phyloP scores from a whole-genome alignment of 1,140 invertebrate species.

The Trypoxylus dichotomus region DNA sequence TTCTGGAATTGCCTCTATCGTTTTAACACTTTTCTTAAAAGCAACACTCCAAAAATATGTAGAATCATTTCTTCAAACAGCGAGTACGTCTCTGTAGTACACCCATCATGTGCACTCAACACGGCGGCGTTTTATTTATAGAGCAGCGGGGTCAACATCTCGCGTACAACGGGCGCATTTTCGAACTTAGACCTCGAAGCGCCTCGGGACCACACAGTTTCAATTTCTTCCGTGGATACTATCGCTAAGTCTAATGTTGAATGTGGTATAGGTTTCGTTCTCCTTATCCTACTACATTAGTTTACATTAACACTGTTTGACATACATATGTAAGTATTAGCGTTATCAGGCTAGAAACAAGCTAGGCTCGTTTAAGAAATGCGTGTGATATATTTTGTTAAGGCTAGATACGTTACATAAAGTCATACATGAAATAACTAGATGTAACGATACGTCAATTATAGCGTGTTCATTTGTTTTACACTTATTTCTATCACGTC shows the following conservation, averaged over 20 bases:
- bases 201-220: slow-evolving; percentile 1
- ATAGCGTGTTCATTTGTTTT: too few relatives aligned
- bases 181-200: slow-evolving; percentile 21
- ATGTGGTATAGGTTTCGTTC: background rate
- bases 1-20: background rate
- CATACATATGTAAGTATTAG: background rate
- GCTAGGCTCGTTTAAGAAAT: background rate
- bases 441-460: background rate
- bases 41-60: slow-evolving; percentile 9
- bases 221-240: background rate
- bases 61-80: slow-evolving; percentile 2
- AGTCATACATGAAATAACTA: background rate
- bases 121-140: slow-evolving; percentile 18
- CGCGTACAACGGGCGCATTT: slow-evolving; percentile 16
- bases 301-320: slow-evolving; percentile 12
- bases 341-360: background rate
- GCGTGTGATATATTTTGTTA: background rate
- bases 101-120: slow-evolving; percentile 1
- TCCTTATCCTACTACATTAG: background rate
- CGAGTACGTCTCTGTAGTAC: background rate
- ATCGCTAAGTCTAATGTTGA: background rate
- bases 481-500: too few relatives aligned
- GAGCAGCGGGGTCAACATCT: slow-evolving; percentile 7
- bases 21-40: background rate
- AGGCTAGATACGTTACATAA: background rate